Conservation (phyloP, 2,888 invertebrate species). For the Eueremaeus valkanovi region DNA sequence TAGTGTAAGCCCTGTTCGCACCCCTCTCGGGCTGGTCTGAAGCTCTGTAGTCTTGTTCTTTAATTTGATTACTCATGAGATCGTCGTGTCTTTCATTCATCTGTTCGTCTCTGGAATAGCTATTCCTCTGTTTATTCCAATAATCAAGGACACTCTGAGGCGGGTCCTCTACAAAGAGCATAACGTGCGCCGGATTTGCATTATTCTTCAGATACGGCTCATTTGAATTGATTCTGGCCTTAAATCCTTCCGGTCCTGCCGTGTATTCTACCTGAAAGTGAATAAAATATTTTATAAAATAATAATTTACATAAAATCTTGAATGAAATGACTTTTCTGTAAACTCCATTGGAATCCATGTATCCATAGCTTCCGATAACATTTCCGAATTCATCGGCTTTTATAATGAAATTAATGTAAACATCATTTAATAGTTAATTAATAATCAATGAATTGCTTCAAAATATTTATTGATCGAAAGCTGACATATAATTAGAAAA, state of each 20-base stretch:
- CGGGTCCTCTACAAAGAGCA: constrained; percentile 17
- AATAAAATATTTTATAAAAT: not conserved
- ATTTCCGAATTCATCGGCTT: constrained; percentile 23
- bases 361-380: constrained; percentile 36
- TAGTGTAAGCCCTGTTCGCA: not conserved
- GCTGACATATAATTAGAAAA: not conserved
- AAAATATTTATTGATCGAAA: not conserved
- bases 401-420: not conserved
- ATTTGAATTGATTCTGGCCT: constrained; percentile 29
- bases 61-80: not conserved
- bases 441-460: not conserved
- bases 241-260: constrained; percentile 33
- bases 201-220: constrained; percentile 23
- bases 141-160: not conserved
- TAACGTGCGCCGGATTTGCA: constrained; percentile 29
- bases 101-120: not conserved
- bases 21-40: not conserved
- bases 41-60: not conserved
- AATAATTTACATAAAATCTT: not conserved
- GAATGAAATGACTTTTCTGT: not conserved
- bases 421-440: not conserved
- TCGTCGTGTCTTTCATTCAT: not conserved
- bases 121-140: not conserved
- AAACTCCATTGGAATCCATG: constrained; percentile 30
- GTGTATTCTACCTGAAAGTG: constrained; percentile 26